These are phyloP conservation scores for Volucella inflata DNA, from an alignment of 2,888 invertebrate genomes.

Conservation along the genomic window DNA sequence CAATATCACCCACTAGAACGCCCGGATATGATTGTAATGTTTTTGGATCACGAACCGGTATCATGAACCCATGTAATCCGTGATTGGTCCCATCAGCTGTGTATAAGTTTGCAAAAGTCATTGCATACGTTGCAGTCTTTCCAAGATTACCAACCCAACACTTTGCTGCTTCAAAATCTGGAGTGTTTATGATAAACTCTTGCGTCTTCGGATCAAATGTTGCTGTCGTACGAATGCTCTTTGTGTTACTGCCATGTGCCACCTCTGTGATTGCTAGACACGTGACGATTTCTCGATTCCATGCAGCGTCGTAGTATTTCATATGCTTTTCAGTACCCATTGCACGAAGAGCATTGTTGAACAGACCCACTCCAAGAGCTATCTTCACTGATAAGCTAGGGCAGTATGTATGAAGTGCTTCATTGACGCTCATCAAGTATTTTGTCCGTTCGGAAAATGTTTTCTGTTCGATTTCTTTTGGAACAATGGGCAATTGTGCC, in stretches of 20 bases:
- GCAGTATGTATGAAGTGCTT: conserved; percentile 88
- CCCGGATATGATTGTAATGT: conserved; percentile 92
- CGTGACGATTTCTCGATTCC: conserved; percentile 90
- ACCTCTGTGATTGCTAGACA: conserved; percentile 96
- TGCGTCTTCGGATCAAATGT: conserved; percentile 91
- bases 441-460: conserved; percentile 88
- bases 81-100: conserved; percentile 91
- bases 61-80: conserved; percentile 95
- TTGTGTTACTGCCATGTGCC: conserved; percentile 97
- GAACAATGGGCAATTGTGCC: conserved; percentile 87
- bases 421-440: conserved; percentile 90
- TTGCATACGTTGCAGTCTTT: conserved; percentile 93
- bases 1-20: conserved; percentile 95
- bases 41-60: conserved; percentile 91
- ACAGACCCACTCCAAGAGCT: conserved; percentile 90
- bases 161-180: conserved; percentile 97
- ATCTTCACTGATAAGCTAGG: conserved; percentile 91
- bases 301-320: conserved; percentile 88
- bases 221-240: conserved; percentile 95
- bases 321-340: conserved; percentile 90
- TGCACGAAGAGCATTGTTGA: conserved; percentile 89
- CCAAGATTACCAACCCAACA: conserved; percentile 98
- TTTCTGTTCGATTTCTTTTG: conserved; percentile 86
- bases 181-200: conserved; percentile 95
- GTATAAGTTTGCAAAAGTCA: conserved; percentile 95